Evolutionary conservation across 2,888 invertebrate species (phyloP), one percentile per base, ranked within the genome.

Genomic region (Eristalis pertinax): DNA sequence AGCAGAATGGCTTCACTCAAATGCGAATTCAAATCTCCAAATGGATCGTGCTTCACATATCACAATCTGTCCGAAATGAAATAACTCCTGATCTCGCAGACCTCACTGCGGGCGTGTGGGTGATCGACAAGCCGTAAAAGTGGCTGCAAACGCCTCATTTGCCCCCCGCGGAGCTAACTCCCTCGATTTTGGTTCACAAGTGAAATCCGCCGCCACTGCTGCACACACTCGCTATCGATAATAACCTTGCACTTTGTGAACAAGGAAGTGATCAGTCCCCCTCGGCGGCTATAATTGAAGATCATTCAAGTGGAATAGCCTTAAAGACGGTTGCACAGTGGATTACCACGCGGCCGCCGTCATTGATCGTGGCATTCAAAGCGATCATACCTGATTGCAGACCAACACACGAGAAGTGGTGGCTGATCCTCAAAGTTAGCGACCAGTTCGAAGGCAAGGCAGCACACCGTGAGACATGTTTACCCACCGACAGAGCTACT

Each of bases 171-270:
- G 4, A 8, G 50, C 8, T n/a, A n/a, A n/a, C 5, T 50, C 50
- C 19, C n/a, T 50, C n/a, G 3, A 19, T n/a, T 19, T n/a, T 15
- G 43, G n/a, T n/a, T n/a, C n/a, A n/a, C n/a, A n/a, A n/a, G n/a
- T 50, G 50, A 50, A 50, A 50, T 19, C 8, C 50, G 2, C 50
- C 50, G 7, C 19, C 50, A 50, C 32, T 8, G 32, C 32, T 32
- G 32, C 32, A 32, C 32, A 32, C 32, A 32, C 19, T 43, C 43
- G n/a, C 3, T 13, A 43, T 58, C 13, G 24, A 38, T 56, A 75
- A 58, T 58, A 76, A 76, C 76, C 68, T 77, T 69, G 68, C 76
- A 69, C 68, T 77, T 32, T 13, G 60, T 43, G 24, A 24, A 75
- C 32, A 32, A 68, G 76, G 76, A 77, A 77, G 76, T 68, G 62